Conservation (phyloP, 2,113 vertebrate genomes). For the Entomyzon cyanotis region DNA sequence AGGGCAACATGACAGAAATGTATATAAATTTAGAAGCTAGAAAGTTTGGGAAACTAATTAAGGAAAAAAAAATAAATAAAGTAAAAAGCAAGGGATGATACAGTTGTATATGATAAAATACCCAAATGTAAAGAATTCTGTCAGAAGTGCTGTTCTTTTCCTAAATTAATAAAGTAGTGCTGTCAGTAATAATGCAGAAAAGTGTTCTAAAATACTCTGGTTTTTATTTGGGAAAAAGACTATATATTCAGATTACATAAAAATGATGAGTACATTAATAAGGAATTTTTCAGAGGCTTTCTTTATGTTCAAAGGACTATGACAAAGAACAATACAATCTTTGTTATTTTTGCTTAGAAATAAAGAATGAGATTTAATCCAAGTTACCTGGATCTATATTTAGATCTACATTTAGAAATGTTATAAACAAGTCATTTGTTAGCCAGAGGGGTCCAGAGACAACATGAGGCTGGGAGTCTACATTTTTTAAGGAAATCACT, state of each 20-base stretch:
- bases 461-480: constrained; percentile 15
- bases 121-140: neutral
- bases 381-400: constrained; percentile 47
- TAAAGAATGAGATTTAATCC: constrained; percentile 21
- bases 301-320: neutral
- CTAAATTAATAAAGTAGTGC: neutral
- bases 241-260: neutral
- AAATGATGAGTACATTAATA: neutral
- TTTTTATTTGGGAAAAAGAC: neutral
- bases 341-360: neutral
- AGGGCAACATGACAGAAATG: neutral
- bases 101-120: neutral
- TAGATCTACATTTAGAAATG: constrained; percentile 50
- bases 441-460: constrained; percentile 46
- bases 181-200: neutral
- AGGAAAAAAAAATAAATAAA: neutral
- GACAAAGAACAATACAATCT: neutral
- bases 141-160: neutral
- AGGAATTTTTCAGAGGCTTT: neutral
- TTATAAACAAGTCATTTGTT: constrained; percentile 58
- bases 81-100: neutral
- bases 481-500: constrained; percentile 48
- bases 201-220: neutral
- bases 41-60: neutral
- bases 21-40: neutral